Percentiles rank a stretch among this genome's conserved stretches.
These are phyloP conservation scores for Leuctra nigra DNA, from an alignment of 2,888 invertebrate species.

Conservation along the genomic window DNA sequence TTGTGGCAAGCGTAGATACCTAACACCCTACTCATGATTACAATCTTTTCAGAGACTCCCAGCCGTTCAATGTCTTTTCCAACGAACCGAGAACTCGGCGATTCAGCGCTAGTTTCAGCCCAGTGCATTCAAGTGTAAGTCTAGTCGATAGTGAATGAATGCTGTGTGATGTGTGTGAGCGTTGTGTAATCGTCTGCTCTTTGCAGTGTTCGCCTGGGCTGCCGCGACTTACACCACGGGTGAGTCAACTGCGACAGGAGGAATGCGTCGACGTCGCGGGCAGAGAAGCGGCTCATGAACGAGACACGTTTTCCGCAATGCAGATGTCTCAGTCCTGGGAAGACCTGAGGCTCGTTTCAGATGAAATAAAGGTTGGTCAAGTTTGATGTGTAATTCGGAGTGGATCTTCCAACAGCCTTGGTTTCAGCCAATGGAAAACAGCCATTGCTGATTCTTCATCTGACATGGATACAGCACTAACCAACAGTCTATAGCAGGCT, in stretches of 20 bases:
- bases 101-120: slow-evolving; percentile 85
- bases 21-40: too few species aligned
- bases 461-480: too few species aligned
- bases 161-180: not conserved
- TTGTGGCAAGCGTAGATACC: too few species aligned
- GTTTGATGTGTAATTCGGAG: too few species aligned
- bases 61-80: slow-evolving; percentile 63
- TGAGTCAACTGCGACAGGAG: slow-evolving; percentile 82
- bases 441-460: too few species aligned
- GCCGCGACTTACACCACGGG: slow-evolving; percentile 71
- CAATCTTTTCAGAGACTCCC: slow-evolving; percentile 62
- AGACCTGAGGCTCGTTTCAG: slow-evolving; percentile 70
- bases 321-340: slow-evolving; percentile 95
- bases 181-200: not conserved
- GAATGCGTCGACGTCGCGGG: slow-evolving; percentile 72
- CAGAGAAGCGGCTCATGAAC: slow-evolving; percentile 86
- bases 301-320: slow-evolving; percentile 84
- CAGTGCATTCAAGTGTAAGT: slow-evolving; percentile 38
- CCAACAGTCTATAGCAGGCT: too few species aligned
- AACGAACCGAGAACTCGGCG: slow-evolving; percentile 68
- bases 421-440: too few species aligned
- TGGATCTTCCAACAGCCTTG: too few species aligned
- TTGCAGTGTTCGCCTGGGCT: slow-evolving; percentile 44
- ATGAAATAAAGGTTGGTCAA: not conserved
- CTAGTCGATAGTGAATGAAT: not conserved